Percentiles rank a stretch among this genome's conserved stretches.
Conservation (phyloP, 1,140 invertebrate genomes). For the Neodiprion pinetum region DNA sequence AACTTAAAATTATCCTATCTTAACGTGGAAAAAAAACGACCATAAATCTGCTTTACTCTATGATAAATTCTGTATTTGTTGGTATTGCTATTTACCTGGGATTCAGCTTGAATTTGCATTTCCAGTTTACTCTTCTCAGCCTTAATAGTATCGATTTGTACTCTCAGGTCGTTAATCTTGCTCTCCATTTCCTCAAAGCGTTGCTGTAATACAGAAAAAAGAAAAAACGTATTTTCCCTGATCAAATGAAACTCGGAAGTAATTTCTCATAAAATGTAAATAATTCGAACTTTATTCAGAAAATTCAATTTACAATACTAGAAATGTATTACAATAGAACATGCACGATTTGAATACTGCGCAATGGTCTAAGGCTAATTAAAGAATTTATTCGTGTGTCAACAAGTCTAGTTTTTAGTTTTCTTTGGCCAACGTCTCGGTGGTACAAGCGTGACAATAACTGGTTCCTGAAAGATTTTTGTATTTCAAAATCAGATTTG, state of each 20-base stretch:
- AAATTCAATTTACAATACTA: constrained; percentile 19
- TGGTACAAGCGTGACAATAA: constrained; percentile 51
- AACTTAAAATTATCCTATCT: no score
- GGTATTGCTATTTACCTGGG: constrained; percentile 43
- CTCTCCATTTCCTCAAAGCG: constrained; percentile 60
- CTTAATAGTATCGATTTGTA: constrained; percentile 53
- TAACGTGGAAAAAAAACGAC: no score
- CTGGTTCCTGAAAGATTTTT: constrained; percentile 47
- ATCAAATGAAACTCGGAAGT: constrained; percentile 46
- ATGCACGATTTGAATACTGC: background rate
- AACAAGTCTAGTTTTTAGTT: constrained; percentile 40
- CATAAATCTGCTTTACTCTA: no score
- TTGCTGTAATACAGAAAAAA: constrained; percentile 49
- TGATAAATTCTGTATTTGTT: background rate
- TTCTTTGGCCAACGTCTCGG: constrained; percentile 53
- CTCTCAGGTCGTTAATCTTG: constrained; percentile 55
- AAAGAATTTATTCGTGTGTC: background rate
- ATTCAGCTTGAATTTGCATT: constrained; percentile 51
- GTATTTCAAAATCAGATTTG: background rate
- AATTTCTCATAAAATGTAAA: background rate
- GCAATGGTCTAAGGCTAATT: background rate
- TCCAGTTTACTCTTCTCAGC: constrained; percentile 53
- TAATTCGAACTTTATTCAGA: constrained; percentile 43
- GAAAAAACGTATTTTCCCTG: constrained; percentile 39
- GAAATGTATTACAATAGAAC: background rate